Evolutionary conservation across 1,140 invertebrate species (phyloP).

Genomic region (Cotesia chilonis): DNA sequence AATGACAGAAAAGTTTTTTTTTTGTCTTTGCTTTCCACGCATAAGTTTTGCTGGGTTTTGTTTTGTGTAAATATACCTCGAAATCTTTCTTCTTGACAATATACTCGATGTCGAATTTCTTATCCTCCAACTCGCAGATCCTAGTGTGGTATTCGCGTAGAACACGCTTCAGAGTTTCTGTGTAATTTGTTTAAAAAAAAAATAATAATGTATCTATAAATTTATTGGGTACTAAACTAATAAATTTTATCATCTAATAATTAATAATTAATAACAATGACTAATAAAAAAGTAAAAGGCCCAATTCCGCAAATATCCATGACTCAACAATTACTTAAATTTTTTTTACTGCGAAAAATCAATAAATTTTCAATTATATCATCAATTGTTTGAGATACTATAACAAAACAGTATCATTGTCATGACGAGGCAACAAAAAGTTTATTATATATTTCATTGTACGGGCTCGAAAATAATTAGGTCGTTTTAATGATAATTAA

Average conservation of each 20-base stretch:
- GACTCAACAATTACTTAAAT: too few species aligned
- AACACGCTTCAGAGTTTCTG: constrained; percentile 77
- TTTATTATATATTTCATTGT: too few species aligned
- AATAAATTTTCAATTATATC: too few species aligned
- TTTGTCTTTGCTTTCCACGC: constrained; percentile 36
- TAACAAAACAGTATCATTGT: too few species aligned
- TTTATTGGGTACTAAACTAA: constrained; percentile 12
- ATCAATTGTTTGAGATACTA: too few species aligned
- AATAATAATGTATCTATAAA: constrained; percentile 28
- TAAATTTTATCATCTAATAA: background rate
- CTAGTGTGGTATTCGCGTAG: constrained; percentile 87
- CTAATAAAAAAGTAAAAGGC: background rate
- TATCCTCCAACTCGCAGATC: constrained; percentile 88
- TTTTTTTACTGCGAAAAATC: too few species aligned
- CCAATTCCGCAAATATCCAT: too few species aligned
- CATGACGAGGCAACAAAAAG: too few species aligned
- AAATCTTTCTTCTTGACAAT: constrained; percentile 96
- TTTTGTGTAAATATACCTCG: constrained; percentile 73
- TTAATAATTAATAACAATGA: background rate
- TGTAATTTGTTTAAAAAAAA: constrained; percentile 44
- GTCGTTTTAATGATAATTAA: too few species aligned
- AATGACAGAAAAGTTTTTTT: constrained; percentile 24
- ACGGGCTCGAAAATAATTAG: too few species aligned
- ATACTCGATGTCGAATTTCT: constrained; percentile 98
- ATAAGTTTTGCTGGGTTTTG: background rate